A percentile compares a stretch with the other conserved stretches of the same genome.
These are phyloP conservation scores for Microcebus tavaratra DNA, from an alignment of 2,113 vertebrate species.

Conservation along the genomic window DNA sequence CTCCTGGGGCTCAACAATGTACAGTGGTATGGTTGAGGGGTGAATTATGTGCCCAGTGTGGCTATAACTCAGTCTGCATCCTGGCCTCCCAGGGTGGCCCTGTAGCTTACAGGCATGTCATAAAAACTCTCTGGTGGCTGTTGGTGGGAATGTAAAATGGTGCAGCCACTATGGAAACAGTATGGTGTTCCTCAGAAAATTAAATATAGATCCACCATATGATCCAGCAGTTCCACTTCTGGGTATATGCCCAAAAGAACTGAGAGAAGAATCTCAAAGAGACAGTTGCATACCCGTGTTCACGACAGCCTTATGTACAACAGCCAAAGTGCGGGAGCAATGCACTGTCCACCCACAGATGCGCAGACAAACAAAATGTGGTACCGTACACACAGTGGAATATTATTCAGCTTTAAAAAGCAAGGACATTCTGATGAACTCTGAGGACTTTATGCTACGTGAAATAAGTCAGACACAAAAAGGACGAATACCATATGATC, in stretches of 20 bases:
- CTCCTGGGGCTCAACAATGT: accelerated
- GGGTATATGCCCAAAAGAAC: background rate
- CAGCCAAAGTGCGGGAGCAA: background rate
- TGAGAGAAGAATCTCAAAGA: background rate
- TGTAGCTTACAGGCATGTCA: background rate
- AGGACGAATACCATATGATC: background rate
- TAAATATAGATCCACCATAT: background rate
- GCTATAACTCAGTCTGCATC: background rate
- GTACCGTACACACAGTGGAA: background rate
- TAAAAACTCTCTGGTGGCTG: background rate
- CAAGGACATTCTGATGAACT: background rate
- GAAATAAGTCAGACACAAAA: background rate
- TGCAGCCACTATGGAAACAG: background rate
- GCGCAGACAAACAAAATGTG: background rate
- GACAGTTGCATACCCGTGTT: background rate
- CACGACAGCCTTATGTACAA: background rate
- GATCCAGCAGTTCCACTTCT: background rate
- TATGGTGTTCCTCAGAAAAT: background rate
- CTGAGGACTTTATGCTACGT: background rate
- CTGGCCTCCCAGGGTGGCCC: background rate
- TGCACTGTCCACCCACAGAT: background rate
- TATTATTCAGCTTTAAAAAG: background rate
- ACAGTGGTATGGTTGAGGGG: background rate
- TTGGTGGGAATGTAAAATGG: background rate
- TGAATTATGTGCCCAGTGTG: background rate